Evolutionary conservation across 2,113 vertebrate species (phyloP).

Genomic region (Tragulus kanchil): DNA sequence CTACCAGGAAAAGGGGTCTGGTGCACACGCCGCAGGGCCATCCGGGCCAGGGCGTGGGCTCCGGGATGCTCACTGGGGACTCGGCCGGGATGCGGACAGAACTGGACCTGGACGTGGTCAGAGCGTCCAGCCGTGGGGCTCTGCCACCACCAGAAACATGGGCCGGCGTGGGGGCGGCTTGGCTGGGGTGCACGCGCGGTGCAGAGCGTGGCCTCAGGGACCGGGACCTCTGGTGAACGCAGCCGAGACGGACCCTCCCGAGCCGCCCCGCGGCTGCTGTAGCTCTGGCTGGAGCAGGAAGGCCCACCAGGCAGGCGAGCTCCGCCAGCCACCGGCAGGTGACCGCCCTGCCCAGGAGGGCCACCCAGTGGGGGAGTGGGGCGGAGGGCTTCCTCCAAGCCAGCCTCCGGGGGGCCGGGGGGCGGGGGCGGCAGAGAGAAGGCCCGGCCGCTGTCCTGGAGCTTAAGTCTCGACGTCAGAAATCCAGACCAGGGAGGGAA

Average conservation of each 20-base stretch:
- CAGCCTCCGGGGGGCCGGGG: background rate
- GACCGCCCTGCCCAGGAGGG: background rate
- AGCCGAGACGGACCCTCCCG: slow-evolving; percentile 72
- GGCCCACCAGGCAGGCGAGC: background rate
- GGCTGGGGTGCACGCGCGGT: slow-evolving; percentile 72
- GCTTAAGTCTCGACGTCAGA: background rate
- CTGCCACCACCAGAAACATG: background rate
- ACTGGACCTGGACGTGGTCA: slow-evolving; percentile 1
- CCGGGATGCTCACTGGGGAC: slow-evolving; percentile 19
- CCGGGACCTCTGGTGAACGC: slow-evolving; percentile 77
- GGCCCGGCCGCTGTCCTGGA: background rate
- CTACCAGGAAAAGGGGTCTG: slow-evolving; percentile 33
- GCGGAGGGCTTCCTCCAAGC: background rate
- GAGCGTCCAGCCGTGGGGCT: too few relatives aligned
- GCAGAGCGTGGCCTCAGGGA: slow-evolving; percentile 53
- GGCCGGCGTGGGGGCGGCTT: slow-evolving; percentile 72
- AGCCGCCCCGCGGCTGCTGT: slow-evolving; percentile 64
- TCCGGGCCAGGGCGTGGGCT: background rate
- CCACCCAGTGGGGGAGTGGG: accelerated
- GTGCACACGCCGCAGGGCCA: slow-evolving; percentile 55
- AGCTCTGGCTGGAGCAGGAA: slow-evolving; percentile 62
- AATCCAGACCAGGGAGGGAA: background rate
- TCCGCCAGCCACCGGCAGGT: too few relatives aligned
- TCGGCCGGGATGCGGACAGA: slow-evolving; percentile 56
- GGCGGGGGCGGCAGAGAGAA: background rate